These are phyloP conservation scores for Eremobia ochroleuca DNA, from an alignment of 2,888 invertebrate genomes.

Conservation along the genomic window DNA sequence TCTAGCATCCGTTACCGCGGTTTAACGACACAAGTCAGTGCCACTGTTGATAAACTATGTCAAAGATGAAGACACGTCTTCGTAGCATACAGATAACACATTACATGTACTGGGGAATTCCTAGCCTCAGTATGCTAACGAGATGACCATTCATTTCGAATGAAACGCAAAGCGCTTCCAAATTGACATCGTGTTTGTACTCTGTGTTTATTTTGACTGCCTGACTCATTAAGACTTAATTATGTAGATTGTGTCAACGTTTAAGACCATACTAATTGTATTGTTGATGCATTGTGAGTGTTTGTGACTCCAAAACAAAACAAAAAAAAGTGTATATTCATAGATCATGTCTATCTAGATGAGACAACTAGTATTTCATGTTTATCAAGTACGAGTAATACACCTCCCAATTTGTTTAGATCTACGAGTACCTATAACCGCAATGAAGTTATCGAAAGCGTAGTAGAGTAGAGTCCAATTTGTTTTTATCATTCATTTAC, in stretches of 20 bases:
- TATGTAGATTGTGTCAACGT: conserved; percentile 15
- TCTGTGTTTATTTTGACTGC: neutral
- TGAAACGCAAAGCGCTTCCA: conserved; percentile 36
- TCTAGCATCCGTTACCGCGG: conserved; percentile 16
- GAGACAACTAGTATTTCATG: neutral
- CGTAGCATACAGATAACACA: conserved; percentile 42
- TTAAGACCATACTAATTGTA: neutral
- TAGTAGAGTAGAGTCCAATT: conserved; percentile 21
- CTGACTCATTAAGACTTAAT: conserved; percentile 24
- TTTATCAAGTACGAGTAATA: neutral
- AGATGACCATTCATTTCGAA: conserved; percentile 34
- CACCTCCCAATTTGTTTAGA: conserved; percentile 8
- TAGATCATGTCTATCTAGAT: conserved; percentile 15
- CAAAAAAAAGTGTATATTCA: neutral
- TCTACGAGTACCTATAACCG: conserved; percentile 9
- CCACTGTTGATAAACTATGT: conserved; percentile 49
- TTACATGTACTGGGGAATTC: conserved; percentile 51
- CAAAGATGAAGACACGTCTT: conserved; percentile 53
- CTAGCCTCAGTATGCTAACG: conserved; percentile 43
- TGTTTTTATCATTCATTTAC: conserved; percentile 46
- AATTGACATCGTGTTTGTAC: conserved; percentile 30
- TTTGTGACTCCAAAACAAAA: neutral
- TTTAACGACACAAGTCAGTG: conserved; percentile 31
- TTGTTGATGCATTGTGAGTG: neutral
- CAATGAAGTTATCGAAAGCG: conserved; percentile 43